These are phyloP conservation scores for Hydropsyche tenuis DNA, from an alignment of 1,140 invertebrate species.

Conservation along the genomic window DNA sequence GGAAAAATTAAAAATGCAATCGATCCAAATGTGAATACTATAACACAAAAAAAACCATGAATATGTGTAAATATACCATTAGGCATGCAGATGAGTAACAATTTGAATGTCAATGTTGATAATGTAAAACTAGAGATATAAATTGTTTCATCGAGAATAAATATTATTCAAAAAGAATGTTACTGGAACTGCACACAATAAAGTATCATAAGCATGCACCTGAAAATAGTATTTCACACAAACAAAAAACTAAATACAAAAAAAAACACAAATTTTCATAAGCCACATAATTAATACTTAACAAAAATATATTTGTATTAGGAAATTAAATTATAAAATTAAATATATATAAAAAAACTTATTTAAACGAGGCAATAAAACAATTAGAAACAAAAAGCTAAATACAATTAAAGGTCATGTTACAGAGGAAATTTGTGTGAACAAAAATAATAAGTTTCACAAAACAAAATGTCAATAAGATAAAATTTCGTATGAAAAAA, in stretches of 20 bases:
- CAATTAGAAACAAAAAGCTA: neutral
- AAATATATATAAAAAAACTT: conserved; percentile 29
- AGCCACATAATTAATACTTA: conserved; percentile 46
- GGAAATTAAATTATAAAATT: conserved; percentile 38
- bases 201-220: conserved; percentile 22
- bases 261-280: conserved; percentile 32
- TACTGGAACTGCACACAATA: no score
- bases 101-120: no score
- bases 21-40: neutral
- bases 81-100: no score
- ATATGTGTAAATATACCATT: no score
- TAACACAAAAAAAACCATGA: conserved; percentile 20
- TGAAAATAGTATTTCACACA: conserved; percentile 21
- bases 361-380: conserved; percentile 4
- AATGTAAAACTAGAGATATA: no score
- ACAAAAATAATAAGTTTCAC: conserved; percentile 1
- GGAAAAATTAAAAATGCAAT: conserved; percentile 2
- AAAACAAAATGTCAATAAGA: neutral
- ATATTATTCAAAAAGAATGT: no score
- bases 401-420: conserved; percentile 14
- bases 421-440: neutral
- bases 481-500: conserved; percentile 9
- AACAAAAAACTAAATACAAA: conserved; percentile 41
- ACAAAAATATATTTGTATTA: conserved; percentile 48
- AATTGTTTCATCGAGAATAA: no score